Conservation (phyloP, 2,113 vertebrate genomes). For the Uropsilus gracilis region DNA sequence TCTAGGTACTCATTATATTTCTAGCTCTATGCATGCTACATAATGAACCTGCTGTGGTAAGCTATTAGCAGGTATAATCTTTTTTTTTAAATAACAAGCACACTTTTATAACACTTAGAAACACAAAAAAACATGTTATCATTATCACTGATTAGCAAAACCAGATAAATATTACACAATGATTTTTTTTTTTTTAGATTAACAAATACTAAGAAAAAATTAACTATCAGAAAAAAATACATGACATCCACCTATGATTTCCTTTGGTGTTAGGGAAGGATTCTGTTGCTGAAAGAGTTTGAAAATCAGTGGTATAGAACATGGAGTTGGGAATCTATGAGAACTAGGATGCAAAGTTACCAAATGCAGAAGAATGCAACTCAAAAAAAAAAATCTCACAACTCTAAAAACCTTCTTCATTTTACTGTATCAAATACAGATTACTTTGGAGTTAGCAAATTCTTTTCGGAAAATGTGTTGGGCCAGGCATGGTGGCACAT, state of each 20-base stretch:
- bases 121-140: background rate
- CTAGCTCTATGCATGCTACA: no score
- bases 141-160: background rate
- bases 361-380: background rate
- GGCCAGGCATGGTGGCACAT: no score
- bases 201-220: conserved; percentile 8
- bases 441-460: background rate
- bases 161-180: background rate
- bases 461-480: no score
- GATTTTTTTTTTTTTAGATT: background rate
- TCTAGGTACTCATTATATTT: no score
- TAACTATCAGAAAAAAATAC: background rate
- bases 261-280: background rate
- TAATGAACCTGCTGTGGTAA: no score
- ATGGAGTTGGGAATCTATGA: background rate
- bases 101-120: background rate
- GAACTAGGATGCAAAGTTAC: background rate
- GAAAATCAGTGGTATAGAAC: background rate
- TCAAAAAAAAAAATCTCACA: background rate
- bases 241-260: background rate
- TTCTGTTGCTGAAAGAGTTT: background rate
- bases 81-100: background rate
- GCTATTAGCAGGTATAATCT: background rate
- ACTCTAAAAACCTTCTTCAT: background rate
- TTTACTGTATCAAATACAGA: background rate